Evolutionary conservation across 2,797 vertebrate species (phyloP), one percentile per base, ranked within the genome.

Genomic region (Cyprinella venusta): DNA sequence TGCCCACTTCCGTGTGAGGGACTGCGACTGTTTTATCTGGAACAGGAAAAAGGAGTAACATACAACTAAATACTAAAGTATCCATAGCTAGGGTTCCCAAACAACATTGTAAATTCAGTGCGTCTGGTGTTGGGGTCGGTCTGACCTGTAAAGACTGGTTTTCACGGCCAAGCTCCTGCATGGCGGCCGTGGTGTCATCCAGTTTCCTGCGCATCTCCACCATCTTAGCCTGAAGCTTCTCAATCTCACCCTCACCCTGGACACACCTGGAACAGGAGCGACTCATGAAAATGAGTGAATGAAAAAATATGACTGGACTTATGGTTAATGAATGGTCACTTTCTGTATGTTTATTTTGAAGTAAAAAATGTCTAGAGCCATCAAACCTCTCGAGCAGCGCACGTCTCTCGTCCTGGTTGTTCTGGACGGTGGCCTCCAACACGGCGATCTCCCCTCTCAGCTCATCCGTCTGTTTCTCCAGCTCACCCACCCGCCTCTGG

Each of bases 381-480:
- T 65, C 76, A 19, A 63, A 97, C 98, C 98, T 96, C 91, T 99
- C 98, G 72, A 99, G 85, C 6, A 99, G 93, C 0, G 97, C 97
- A 12, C 98, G 95, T 74, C 98, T 95, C 90, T 99, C 98, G 5
- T 99, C 98, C 91, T 99, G 98, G 90, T 99, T 97, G 91, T 99
- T 99, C 90, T 99, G 98, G 54, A 99, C 96, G 0, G 98, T 99
- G 83, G 98, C 98, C 90, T 99, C 98, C 84, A 99, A 88, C 50
- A 99, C 98, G 0, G 97, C 98, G 15, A 99, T 98, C 89, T 99
- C 98, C 2, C 98, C 98, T 61, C 97, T 95, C 80, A 99, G 92
- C 89, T 99, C 98, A 0, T 99, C 98, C 0, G 95, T 97, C 90
- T 99, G 98, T 63, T 99, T 99, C 93, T 99, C 98, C 63, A 99